These are phyloP conservation scores for Chelonus formosanus DNA, from an alignment of 2,888 invertebrate genomes.

Conservation along the genomic window DNA sequence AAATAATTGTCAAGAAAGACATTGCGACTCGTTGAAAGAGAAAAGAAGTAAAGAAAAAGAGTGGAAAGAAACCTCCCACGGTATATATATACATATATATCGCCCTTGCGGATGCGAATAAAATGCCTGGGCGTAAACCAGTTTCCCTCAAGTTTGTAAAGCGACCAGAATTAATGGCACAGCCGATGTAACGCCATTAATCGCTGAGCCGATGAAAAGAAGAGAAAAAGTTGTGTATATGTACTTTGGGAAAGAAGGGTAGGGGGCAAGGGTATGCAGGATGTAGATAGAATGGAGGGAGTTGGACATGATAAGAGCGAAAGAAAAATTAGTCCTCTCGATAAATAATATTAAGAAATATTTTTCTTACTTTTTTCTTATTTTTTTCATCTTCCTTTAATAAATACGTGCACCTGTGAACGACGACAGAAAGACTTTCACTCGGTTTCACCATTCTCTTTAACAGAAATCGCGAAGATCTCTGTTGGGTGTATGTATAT, in stretches of 20 bases:
- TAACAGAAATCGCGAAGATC: slow-evolving; percentile 8
- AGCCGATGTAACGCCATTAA: slow-evolving; percentile 24
- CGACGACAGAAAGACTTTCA: slow-evolving; percentile 18
- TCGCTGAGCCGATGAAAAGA: slow-evolving; percentile 19
- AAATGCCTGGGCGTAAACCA: slow-evolving; percentile 24
- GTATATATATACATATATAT: slow-evolving; percentile 21
- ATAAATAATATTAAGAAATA: slow-evolving; percentile 15
- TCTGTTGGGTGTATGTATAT: too few relatives aligned
- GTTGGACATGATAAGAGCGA: slow-evolving; percentile 7
- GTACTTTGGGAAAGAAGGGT: slow-evolving; percentile 1
- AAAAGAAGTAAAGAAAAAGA: background rate
- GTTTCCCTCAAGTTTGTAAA: slow-evolving; percentile 25
- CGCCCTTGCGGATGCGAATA: slow-evolving; percentile 18
- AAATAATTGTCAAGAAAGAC: background rate
- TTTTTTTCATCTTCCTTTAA: background rate
- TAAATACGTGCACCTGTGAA: slow-evolving; percentile 6
- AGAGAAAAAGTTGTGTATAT: slow-evolving; percentile 5
- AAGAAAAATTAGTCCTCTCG: slow-evolving; percentile 6
- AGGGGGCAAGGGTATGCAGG: background rate
- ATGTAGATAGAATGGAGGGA: background rate
- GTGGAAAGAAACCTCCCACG: slow-evolving; percentile 20
- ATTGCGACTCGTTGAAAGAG: background rate
- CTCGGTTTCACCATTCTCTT: slow-evolving; percentile 20
- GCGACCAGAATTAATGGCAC: slow-evolving; percentile 24
- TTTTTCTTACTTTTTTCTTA: background rate